Evolutionary conservation across 2,113 vertebrate species (phyloP), one percentile per base, ranked within the genome.

Genomic region (Osmerus mordax): DNA sequence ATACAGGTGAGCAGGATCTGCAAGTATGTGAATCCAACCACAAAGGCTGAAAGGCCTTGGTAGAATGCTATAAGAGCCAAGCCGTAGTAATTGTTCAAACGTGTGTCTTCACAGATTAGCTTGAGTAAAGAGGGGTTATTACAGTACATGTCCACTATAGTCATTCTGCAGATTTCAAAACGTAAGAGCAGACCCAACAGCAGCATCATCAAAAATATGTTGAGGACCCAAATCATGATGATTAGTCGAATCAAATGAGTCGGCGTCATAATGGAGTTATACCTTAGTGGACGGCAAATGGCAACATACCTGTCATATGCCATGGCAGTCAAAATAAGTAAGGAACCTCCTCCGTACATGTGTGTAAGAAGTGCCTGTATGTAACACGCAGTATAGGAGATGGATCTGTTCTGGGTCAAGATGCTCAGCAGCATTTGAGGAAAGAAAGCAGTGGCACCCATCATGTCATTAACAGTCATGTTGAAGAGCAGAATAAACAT

Each of bases 301-400:
- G 90, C 89, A 6, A 89, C 11, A 25, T 90, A 90, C 70, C 90
- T 80, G 72, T 91, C 88, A 25, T 83, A 90, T 9, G 88, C 86
- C 89, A 90, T 90, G 13, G 73, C 80, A 36, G 61, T 86, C 77
- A 91, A 63, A 61, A 83, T 81, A 16, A 88, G 8, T 25, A 88
- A 0, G 62, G 87, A 87, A 4, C 69, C 86, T 14, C 64, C 36
- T 18, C 83, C 87, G 1, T 87, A 90, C 3, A 87, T 0, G 51
- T 91, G 86, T 62, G 87, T 3, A 1, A 88, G 19, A n/a, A 87
- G 78, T 52, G 83, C 84, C 63, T 90, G 87, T 51, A 63, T 51
- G 13, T 87, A 16, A 64, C 90, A 91, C 0, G 76, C 87, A 62
- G 85, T 58, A 16, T 78, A n/a, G 3, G 82, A 83, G 36, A 91